Base-by-base conservation (phyloP, 2,797 vertebrate genomes). In the Anguilla anguilla region DNA sequence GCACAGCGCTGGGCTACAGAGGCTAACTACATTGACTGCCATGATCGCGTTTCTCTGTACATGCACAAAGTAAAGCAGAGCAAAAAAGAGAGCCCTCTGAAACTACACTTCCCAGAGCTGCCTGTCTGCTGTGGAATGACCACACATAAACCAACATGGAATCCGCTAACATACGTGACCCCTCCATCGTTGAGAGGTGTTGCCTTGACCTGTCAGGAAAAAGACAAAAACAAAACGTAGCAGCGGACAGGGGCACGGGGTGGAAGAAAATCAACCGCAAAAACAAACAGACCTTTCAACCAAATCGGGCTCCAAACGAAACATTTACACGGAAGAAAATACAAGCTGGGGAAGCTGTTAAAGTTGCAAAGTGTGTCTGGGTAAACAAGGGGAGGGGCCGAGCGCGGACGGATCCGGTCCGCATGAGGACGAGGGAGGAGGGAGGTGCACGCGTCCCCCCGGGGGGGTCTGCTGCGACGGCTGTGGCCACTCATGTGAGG, bases 221-320 rank as follows among this genome's bases (percentile, higher is more conserved):
- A 90, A 89, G 15, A 43, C 35, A 9, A 39, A 19, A 15, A 11
- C 17, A 15, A 88, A 89, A 84, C 89, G 88, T 87, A 86, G 86
- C 88, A 22, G 61, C 25, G 81, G 84, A 81, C 35, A 53, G 79
- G 39, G 59, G 59, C 79, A 49, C 81, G 86, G 64, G 72, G 88
- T 87, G 86, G 87, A 82, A 64, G 35, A 83, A 84, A 79, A 69
- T 84, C 87, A 86, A 90, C 87, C 87, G 87, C 87, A 91, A 90
- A 90, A 89, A 92, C 90, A 90, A 87, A 91, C 90, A 91, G 83
- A 90, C 91, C 90, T 89, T 89, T 92, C 90, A 88, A 88, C 90
- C 90, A 89, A 89, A 89, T 82, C 85, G 86, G 83, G 85, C 88
- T 89, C 79, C 84, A 88, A 89, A 90, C 88, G 88, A 88, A 90